These are phyloP conservation scores for Liparis tanakae DNA, from an alignment of 2,797 vertebrate species.

Conservation along the genomic window DNA sequence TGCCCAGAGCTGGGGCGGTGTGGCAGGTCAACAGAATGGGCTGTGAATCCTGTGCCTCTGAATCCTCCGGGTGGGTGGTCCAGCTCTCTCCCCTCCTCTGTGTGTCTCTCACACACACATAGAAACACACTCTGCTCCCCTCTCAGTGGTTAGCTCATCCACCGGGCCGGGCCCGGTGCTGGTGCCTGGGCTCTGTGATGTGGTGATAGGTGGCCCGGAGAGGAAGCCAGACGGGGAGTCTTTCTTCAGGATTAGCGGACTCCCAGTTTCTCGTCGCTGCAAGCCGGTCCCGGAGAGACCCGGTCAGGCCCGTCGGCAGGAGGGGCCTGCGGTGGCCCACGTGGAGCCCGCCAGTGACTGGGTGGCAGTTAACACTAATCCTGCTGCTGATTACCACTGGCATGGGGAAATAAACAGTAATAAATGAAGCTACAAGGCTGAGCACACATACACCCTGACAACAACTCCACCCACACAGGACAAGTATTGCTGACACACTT, in stretches of 20 bases:
- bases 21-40: constrained; percentile 87
- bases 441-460: constrained; percentile 55
- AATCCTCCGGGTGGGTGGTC: constrained; percentile 88
- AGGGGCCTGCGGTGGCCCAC: constrained; percentile 62
- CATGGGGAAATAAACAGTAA: constrained; percentile 82
- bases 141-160: constrained; percentile 81
- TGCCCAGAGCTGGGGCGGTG: constrained; percentile 81
- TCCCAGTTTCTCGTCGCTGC: constrained; percentile 22
- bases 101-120: constrained; percentile 61
- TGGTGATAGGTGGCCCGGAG: constrained; percentile 73
- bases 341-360: constrained; percentile 75
- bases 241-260: constrained; percentile 61
- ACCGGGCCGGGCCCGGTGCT: constrained; percentile 54
- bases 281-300: constrained; percentile 47
- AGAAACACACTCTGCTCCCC: constrained; percentile 34
- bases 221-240: constrained; percentile 55
- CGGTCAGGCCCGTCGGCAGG: constrained; percentile 33
- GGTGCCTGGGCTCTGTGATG: constrained; percentile 68
- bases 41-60: constrained; percentile 86
- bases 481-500: constrained; percentile 39
- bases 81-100: constrained; percentile 67
- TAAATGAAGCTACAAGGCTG: constrained; percentile 69
- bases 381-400: constrained; percentile 79
- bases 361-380: constrained; percentile 83
- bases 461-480: constrained; percentile 40